phyloP scores from a whole-genome alignment of 2,888 invertebrate genomes.

The Tipula helvola region DNA sequence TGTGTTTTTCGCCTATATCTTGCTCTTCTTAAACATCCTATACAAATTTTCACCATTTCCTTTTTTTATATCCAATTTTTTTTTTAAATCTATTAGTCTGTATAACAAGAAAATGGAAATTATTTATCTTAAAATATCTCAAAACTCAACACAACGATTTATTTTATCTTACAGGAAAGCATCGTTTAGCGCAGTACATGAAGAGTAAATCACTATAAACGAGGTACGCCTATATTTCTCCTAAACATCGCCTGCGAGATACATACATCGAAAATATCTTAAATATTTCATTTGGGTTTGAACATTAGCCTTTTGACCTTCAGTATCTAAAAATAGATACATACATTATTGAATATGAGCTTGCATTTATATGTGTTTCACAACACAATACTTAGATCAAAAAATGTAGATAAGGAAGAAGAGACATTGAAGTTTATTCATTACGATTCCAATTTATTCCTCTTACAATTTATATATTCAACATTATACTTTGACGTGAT shows the following conservation, averaged over 20 bases:
- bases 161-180: too few species aligned
- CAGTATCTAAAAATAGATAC: background rate
- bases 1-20: background rate
- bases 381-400: background rate
- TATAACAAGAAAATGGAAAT: background rate
- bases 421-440: background rate
- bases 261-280: background rate
- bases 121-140: background rate
- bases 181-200: too few species aligned
- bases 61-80: background rate
- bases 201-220: too few species aligned
- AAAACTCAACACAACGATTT: background rate
- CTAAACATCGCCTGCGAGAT: background rate
- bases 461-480: background rate
- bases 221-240: background rate
- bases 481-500: background rate
- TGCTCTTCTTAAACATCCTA: background rate
- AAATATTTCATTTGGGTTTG: background rate
- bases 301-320: background rate
- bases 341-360: background rate
- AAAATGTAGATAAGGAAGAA: background rate
- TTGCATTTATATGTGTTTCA: background rate
- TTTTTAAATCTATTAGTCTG: background rate
- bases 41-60: background rate
- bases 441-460: background rate